phyloP scores from a whole-genome alignment of 2,797 vertebrate species.

The Argyrosomus regius region DNA sequence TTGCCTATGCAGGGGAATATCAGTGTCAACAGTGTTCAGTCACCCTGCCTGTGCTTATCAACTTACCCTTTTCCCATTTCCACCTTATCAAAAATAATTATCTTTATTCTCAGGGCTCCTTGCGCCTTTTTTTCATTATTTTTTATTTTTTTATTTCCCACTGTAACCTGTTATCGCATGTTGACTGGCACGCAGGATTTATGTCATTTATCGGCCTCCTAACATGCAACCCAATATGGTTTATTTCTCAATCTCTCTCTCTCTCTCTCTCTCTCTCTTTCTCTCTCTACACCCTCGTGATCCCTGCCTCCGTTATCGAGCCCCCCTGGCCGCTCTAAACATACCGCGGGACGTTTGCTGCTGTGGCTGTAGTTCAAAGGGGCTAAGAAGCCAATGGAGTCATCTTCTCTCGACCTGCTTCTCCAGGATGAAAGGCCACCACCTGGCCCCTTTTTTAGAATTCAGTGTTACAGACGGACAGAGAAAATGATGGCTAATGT shows the following conservation, averaged over 20 bases:
- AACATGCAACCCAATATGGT: slow-evolving; percentile 64
- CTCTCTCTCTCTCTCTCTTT: slow-evolving; percentile 32
- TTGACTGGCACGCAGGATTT: slow-evolving; percentile 67
- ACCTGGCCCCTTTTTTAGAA: slow-evolving; percentile 19
- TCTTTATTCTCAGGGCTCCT: slow-evolving; percentile 70
- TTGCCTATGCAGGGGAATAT: slow-evolving; percentile 49
- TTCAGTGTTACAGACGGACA: slow-evolving; percentile 15
- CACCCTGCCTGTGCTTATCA: slow-evolving; percentile 72
- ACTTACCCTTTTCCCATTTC: slow-evolving; percentile 76
- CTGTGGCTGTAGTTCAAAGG: slow-evolving; percentile 51
- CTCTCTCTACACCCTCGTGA: slow-evolving; percentile 43
- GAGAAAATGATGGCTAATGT: background rate
- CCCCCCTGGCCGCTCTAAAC: slow-evolving; percentile 23
- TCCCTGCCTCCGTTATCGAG: slow-evolving; percentile 47
- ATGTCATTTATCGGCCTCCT: slow-evolving; percentile 70
- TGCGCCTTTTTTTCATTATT: background rate
- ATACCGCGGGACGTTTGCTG: slow-evolving; percentile 44
- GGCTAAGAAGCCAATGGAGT: slow-evolving; percentile 25
- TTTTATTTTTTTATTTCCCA: slow-evolving; percentile 23
- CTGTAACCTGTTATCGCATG: slow-evolving; percentile 74
- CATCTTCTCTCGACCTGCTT: slow-evolving; percentile 25
- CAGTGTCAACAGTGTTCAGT: slow-evolving; percentile 68
- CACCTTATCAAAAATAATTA: slow-evolving; percentile 82
- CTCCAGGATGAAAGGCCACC: slow-evolving; percentile 35
- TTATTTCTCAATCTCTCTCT: slow-evolving; percentile 68